Evolutionary conservation across 2,113 vertebrate species (phyloP).

Genomic region (Mustelus asterias): DNA sequence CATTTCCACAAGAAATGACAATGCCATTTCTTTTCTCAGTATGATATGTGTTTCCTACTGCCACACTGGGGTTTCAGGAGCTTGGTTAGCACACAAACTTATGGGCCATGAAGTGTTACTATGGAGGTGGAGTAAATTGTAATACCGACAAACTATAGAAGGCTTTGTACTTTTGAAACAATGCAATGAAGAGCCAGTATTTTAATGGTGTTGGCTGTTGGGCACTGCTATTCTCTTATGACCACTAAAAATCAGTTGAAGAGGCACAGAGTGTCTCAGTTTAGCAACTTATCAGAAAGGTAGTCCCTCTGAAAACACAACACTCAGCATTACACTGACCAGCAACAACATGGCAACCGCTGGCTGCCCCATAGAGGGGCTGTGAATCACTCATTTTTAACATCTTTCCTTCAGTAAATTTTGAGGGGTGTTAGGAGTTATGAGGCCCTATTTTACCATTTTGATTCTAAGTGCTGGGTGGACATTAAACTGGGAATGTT

Average conservation of each 20-base stretch:
- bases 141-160: not conserved
- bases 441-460: no score
- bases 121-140: not conserved
- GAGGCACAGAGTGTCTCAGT: not conserved
- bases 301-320: not conserved
- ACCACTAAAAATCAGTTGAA: not conserved
- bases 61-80: not conserved
- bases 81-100: not conserved
- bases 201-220: not conserved
- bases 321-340: not conserved
- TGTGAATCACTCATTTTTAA: not conserved
- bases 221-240: not conserved
- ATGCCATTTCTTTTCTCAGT: not conserved
- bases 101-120: not conserved
- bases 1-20: not conserved
- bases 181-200: not conserved
- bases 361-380: not conserved
- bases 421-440: no score
- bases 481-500: no score
- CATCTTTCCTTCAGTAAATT: no score
- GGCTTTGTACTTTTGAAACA: not conserved
- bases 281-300: not conserved
- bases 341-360: not conserved
- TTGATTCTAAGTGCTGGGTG: no score
- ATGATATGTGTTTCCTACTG: not conserved